These are phyloP conservation scores for Lamellibrachia columna DNA, from an alignment of 2,888 invertebrate species.

Conservation along the genomic window DNA sequence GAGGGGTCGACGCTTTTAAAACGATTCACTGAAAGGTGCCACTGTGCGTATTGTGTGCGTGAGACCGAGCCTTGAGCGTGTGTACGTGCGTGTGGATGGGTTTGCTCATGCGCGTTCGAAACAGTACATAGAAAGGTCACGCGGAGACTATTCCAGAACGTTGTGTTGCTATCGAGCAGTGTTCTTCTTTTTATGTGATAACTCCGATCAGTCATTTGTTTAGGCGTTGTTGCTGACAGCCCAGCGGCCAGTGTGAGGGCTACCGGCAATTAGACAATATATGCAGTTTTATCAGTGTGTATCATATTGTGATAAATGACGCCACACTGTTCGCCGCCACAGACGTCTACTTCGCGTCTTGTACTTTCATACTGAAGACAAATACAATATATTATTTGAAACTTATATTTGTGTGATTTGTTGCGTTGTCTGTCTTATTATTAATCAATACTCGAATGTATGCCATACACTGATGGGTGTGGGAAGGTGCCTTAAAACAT, in stretches of 20 bases:
- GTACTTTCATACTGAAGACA: not conserved
- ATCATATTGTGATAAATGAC: not conserved
- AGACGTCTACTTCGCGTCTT: not conserved
- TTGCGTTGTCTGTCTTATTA: not conserved
- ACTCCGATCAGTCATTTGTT: not conserved
- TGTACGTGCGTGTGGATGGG: not conserved
- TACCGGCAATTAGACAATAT: not conserved
- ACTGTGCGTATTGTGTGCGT: not conserved
- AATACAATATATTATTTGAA: constrained; percentile 2
- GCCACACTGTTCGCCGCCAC: not conserved
- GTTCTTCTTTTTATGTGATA: not conserved
- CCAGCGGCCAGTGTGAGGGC: not conserved
- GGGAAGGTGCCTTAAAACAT: too few relatives aligned
- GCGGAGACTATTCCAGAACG: not conserved
- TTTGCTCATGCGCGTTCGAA: not conserved
- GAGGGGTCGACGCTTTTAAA: too few relatives aligned
- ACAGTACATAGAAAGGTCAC: not conserved
- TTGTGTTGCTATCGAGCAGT: not conserved
- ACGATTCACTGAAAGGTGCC: not conserved
- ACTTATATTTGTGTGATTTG: not conserved
- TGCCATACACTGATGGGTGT: not conserved
- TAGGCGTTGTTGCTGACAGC: not conserved
- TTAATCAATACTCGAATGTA: not conserved
- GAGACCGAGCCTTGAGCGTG: not conserved
- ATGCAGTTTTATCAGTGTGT: not conserved